A percentile compares a stretch with the other conserved stretches of the same genome.
phyloP scores from a whole-genome alignment of 2,888 invertebrate genomes.

The Halocaridina rubra region DNA sequence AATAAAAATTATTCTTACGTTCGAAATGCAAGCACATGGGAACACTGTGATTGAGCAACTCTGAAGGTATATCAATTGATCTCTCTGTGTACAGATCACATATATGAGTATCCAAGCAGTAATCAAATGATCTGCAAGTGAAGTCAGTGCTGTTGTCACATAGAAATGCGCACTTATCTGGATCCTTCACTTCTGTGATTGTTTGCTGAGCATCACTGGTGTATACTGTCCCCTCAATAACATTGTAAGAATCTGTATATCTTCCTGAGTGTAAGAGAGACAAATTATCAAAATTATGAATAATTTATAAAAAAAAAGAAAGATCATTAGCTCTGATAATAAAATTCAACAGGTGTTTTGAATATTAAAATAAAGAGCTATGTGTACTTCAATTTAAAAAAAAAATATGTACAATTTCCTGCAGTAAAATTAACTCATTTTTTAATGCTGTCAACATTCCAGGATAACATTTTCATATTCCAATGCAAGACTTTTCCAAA shows the following conservation, averaged over 20 bases:
- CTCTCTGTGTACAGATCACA: constrained; percentile 38
- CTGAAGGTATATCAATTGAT: constrained; percentile 3
- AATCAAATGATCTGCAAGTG: constrained; percentile 48
- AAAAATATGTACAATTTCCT: too few species aligned
- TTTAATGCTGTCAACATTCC: too few species aligned
- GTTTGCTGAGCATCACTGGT: not conserved
- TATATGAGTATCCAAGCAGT: not conserved
- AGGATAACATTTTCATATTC: too few species aligned
- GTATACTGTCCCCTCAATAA: constrained; percentile 24
- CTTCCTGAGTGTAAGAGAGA: too few species aligned
- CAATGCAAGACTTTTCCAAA: too few species aligned
- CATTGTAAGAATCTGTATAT: constrained; percentile 21
- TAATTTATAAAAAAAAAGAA: too few species aligned
- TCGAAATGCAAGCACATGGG: constrained; percentile 29
- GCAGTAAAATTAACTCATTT: too few species aligned
- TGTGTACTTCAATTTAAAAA: too few species aligned
- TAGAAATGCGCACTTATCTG: constrained; percentile 40
- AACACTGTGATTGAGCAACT: constrained; percentile 2
- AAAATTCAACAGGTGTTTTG: too few species aligned
- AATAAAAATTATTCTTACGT: constrained; percentile 18
- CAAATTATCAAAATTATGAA: too few species aligned
- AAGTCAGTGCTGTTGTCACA: constrained; percentile 30
- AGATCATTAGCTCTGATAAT: too few species aligned
- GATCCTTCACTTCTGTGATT: not conserved
- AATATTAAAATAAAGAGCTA: too few species aligned